Evolutionary conservation across 2,888 invertebrate species (phyloP).

Genomic region (Caenorhabditis sinica): DNA sequence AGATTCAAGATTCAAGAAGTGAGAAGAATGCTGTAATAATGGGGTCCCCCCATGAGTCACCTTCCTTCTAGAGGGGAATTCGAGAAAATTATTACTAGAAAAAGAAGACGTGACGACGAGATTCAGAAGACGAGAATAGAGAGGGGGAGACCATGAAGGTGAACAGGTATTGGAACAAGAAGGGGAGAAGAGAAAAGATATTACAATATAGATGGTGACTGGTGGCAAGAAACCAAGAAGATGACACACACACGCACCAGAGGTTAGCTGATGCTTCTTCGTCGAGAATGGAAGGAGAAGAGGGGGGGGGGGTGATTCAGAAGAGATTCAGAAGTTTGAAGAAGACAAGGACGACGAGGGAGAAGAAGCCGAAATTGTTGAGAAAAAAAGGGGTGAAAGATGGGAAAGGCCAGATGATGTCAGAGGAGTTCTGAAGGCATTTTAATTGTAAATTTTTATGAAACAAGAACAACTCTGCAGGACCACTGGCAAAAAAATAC

Average conservation of each 20-base stretch:
- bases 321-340: not conserved
- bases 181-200: not conserved
- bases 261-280: not conserved
- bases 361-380: not conserved
- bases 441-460: too few relatives aligned
- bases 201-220: too few relatives aligned
- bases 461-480: too few relatives aligned
- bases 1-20: too few relatives aligned
- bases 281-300: not conserved
- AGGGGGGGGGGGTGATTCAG: not conserved
- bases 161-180: slow-evolving; percentile 62
- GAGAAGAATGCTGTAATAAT: slow-evolving; percentile 39
- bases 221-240: too few relatives aligned
- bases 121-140: not conserved
- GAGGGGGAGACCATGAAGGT: slow-evolving; percentile 22
- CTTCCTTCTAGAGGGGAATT: not conserved
- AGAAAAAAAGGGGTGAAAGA: not conserved
- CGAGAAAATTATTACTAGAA: slow-evolving; percentile 22
- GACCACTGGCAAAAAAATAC: too few relatives aligned
- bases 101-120: not conserved
- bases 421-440: too few relatives aligned
- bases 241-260: slow-evolving; percentile 9
- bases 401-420: not conserved
- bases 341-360: not conserved
- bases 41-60: slow-evolving; percentile 30